Percentiles rank a stretch among this genome's conserved stretches.
These are phyloP conservation scores for Mustela nigripes DNA, from an alignment of 2,113 vertebrate genomes.

Conservation along the genomic window DNA sequence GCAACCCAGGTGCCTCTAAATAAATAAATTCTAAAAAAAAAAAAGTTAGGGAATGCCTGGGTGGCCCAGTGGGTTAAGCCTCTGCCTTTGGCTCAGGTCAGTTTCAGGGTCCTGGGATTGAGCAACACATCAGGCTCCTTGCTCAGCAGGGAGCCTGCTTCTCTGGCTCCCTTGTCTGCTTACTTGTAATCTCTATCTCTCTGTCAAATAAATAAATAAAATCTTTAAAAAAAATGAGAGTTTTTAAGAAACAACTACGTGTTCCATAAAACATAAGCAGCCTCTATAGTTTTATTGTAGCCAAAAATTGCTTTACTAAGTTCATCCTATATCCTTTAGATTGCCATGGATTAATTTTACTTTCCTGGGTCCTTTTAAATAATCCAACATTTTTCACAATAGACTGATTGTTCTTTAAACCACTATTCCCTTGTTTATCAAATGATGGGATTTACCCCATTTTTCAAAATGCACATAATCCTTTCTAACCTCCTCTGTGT, in stretches of 20 bases:
- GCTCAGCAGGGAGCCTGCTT: too few species aligned
- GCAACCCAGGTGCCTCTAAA: too few species aligned
- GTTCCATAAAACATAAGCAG: constrained; percentile 11
- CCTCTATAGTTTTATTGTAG: constrained; percentile 9
- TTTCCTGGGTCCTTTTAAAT: constrained; percentile 45
- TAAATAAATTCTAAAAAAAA: neutral
- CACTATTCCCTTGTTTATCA: constrained; percentile 12
- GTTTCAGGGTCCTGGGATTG: too few species aligned
- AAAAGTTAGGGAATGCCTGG: neutral
- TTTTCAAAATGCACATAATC: neutral
- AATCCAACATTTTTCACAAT: constrained; percentile 7
- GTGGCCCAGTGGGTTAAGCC: too few species aligned
- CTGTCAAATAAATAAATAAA: too few species aligned
- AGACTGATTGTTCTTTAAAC: constrained; percentile 42
- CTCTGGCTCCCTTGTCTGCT: too few species aligned
- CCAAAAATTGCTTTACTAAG: neutral
- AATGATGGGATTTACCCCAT: neutral
- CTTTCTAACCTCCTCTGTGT: neutral
- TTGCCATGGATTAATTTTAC: constrained; percentile 42
- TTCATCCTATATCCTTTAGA: neutral
- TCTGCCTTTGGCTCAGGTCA: too few species aligned
- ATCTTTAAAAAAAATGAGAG: too few species aligned
- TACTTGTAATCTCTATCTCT: too few species aligned
- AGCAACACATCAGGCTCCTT: too few species aligned
- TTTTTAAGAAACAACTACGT: constrained; percentile 46